Conservation (phyloP, 2,888 invertebrate genomes). For the Heteropelma amictum region DNA sequence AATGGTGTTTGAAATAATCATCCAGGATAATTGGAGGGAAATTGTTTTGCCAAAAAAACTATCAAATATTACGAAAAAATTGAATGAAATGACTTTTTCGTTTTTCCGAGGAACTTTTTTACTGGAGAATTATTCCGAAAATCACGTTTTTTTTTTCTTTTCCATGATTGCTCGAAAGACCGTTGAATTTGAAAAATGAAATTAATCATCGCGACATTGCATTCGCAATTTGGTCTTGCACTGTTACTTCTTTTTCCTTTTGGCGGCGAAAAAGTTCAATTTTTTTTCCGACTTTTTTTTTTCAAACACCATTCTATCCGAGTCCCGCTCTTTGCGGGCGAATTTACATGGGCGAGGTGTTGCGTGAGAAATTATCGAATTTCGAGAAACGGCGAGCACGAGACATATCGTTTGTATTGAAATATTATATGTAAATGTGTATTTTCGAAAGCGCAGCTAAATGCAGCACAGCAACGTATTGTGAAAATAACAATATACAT, state of each 20-base stretch:
- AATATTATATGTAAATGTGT: conserved; percentile 36
- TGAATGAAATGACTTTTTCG: too few species aligned
- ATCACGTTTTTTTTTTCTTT: not conserved
- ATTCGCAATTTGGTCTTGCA: not conserved
- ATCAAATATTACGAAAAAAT: too few species aligned
- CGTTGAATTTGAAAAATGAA: not conserved
- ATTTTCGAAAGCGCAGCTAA: conserved; percentile 54
- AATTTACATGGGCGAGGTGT: not conserved
- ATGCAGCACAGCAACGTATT: conserved; percentile 65
- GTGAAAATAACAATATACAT: conserved; percentile 69
- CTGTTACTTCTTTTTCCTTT: not conserved
- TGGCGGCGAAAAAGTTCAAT: not conserved
- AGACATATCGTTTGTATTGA: conserved; percentile 13
- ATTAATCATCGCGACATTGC: not conserved
- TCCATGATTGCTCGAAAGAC: not conserved
- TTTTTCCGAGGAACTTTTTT: not conserved
- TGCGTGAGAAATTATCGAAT: conserved; percentile 1
- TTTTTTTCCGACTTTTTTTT: not conserved
- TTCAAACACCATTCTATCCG: conserved; percentile 9
- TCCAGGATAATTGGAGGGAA: not conserved
- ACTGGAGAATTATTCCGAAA: not conserved
- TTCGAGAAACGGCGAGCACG: conserved; percentile 12
- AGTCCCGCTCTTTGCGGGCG: not conserved
- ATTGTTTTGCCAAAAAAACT: not conserved
- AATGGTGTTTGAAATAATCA: conserved; percentile 8